Evolutionary conservation across 2,797 vertebrate genomes (phyloP), one percentile per base, ranked within the genome.

Genomic region (Cryptoprocta ferox): DNA sequence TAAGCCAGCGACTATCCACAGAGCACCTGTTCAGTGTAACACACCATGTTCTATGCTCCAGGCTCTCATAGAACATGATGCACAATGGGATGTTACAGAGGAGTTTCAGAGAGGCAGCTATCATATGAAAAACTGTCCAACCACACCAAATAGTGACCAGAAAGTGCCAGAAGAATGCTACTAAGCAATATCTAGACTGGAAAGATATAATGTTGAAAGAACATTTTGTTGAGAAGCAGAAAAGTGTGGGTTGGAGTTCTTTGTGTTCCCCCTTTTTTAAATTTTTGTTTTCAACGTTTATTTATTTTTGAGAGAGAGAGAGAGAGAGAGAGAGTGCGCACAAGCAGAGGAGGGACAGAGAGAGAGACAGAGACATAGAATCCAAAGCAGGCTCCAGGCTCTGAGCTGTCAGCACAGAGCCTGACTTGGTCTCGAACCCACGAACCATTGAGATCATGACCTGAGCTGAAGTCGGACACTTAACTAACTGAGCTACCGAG

Each of bases 151-250:
- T 28, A 42, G 12, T 87, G 37, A 80, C 89, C 48, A 92, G 70
- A 86, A 94, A 87, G 56, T 90, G 42, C 53, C 75, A 75, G 50
- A 94, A 90, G 53, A 95, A 92, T 84, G 14, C 63, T 92, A 59
- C 28, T 76, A 81, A 94, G 68, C 63, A 79, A 82, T 79, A 61
- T 79, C 45, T 45, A 45, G 16, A 80, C n/a, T 82, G 30, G 53
- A 85, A 87, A 96, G 30, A n/a, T 24, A 92, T 12, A 65, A 14
- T 81, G 16, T 53, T 85, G 90, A 89, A 97, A 75, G 48, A 83
- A 89, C 48, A 39, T 48, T 75, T 30, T 90, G 14, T 45, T 91
- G 56, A 97, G 71, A 96, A 97, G n/a, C 48, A 86, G 26, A 94
- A 89, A 89, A 95, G 73, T 21, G 28, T 61, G 35, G 16, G 30